These are phyloP conservation scores for Melanchra persicariae DNA, from an alignment of 2,888 invertebrate genomes.

Conservation along the genomic window DNA sequence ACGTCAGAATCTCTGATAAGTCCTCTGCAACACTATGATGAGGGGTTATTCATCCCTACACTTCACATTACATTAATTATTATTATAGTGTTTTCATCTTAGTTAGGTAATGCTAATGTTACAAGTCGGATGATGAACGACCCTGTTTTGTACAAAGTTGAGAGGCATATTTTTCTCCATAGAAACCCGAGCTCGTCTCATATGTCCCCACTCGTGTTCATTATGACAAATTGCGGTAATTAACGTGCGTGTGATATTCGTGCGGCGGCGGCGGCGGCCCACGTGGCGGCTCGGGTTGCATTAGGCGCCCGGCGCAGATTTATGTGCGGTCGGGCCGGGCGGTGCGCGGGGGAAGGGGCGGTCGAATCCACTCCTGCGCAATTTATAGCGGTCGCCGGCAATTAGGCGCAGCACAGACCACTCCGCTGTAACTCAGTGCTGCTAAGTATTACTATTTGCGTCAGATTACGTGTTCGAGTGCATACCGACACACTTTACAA, in stretches of 20 bases:
- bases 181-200: constrained; percentile 20
- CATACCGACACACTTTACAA: constrained; percentile 42
- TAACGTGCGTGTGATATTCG: constrained; percentile 50
- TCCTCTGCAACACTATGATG: constrained; percentile 2
- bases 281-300: constrained; percentile 53
- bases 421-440: constrained; percentile 33
- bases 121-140: constrained; percentile 11
- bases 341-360: background rate
- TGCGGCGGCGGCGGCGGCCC: constrained; percentile 20
- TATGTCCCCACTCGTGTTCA: constrained; percentile 31
- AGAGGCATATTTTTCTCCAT: constrained; percentile 2
- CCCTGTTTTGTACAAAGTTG: constrained; percentile 8
- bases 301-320: constrained; percentile 60
- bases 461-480: constrained; percentile 62
- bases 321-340: constrained; percentile 34
- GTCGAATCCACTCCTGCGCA: constrained; percentile 56
- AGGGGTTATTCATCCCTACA: background rate
- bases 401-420: constrained; percentile 58
- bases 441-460: constrained; percentile 60
- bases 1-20: background rate
- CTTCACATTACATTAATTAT: no score
- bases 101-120: constrained; percentile 6
- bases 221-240: constrained; percentile 62
- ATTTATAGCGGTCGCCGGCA: constrained; percentile 67
- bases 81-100: background rate